Evolutionary conservation across 2,113 vertebrate genomes (phyloP).

Genomic region (Larimichthys crocea): DNA sequence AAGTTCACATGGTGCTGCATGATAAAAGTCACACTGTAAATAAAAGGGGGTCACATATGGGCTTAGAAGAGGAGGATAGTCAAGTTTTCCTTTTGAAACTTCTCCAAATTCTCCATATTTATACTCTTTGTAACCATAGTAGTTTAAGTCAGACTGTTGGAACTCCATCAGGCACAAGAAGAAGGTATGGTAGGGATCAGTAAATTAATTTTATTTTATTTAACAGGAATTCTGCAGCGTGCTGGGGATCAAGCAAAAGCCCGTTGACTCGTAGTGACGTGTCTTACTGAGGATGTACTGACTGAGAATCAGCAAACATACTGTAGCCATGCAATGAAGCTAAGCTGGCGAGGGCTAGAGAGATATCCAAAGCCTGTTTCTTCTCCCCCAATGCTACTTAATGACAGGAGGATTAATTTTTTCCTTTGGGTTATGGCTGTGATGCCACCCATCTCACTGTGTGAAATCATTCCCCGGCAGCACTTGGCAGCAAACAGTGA

Average conservation of each 20-base stretch:
- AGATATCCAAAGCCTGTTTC: constrained; percentile 44
- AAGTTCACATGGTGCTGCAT: not conserved
- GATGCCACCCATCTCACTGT: constrained; percentile 55
- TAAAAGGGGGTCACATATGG: too few species aligned
- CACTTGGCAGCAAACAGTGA: constrained; percentile 44
- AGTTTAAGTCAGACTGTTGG: not conserved
- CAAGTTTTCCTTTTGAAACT: not conserved
- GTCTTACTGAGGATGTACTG: constrained; percentile 34
- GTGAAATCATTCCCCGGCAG: constrained; percentile 57
- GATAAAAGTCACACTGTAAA: not conserved
- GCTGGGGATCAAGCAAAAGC: constrained; percentile 26
- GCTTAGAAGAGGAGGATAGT: not conserved
- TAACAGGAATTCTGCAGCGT: constrained; percentile 26
- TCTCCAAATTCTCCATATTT: not conserved
- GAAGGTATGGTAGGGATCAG: not conserved
- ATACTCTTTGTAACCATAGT: not conserved
- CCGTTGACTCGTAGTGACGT: constrained; percentile 33
- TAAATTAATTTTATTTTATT: constrained; percentile 25
- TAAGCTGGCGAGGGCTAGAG: constrained; percentile 38
- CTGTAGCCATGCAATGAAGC: constrained; percentile 34
- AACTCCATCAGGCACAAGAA: not conserved
- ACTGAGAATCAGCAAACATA: constrained; percentile 41
- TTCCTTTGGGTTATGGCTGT: constrained; percentile 57
- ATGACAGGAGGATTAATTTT: constrained; percentile 64
- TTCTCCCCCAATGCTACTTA: constrained; percentile 50